These are phyloP conservation scores for Dromococcyx pavoninus DNA, from an alignment of 2,797 vertebrate species.

Conservation along the genomic window DNA sequence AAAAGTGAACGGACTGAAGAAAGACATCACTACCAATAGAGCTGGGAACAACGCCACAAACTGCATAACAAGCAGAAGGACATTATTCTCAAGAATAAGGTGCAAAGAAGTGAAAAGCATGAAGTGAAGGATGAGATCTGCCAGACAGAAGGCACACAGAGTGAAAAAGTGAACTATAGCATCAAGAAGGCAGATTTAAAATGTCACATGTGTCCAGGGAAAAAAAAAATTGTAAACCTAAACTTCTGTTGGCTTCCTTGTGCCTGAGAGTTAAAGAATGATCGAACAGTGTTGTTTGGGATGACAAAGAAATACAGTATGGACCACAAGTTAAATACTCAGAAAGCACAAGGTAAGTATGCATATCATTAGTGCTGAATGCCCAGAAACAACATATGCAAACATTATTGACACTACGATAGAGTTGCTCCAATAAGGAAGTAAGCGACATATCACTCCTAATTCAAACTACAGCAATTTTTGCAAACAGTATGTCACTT, in stretches of 20 bases:
- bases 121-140: background rate
- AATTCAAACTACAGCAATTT: background rate
- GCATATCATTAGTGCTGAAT: background rate
- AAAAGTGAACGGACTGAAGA: background rate
- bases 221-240: background rate
- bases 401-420: accelerated
- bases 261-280: background rate
- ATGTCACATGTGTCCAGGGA: background rate
- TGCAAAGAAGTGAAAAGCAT: background rate
- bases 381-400: background rate
- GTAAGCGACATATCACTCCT: background rate
- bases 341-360: background rate
- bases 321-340: background rate
- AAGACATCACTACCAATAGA: background rate
- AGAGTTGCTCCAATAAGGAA: background rate
- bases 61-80: background rate
- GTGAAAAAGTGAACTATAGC: background rate
- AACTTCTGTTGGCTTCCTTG: background rate
- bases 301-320: background rate
- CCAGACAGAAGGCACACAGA: background rate
- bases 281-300: accelerated
- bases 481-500: background rate
- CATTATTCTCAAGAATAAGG: background rate
- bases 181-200: background rate
- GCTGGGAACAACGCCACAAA: background rate